Base-by-base conservation (phyloP, 2,888 invertebrate species). In the Xanthostigma xanthostigma region DNA sequence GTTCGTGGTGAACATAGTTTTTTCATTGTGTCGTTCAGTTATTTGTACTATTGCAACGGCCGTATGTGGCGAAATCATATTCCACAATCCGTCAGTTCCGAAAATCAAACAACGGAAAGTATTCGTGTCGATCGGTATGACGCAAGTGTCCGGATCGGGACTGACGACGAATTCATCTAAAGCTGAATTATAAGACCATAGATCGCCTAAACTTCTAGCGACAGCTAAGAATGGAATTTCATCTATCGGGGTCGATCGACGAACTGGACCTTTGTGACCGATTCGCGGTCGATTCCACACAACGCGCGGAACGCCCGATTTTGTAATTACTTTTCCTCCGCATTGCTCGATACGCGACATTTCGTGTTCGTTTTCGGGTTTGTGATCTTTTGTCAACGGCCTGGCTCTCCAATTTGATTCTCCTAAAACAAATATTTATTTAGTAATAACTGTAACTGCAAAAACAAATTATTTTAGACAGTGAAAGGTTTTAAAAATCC, bases 71-170 rank as follows among this genome's bases (percentile, higher is more conserved):
- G 81, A 80, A 53, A 97, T 70, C 79, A 97, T 93, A 68, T 98
- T 97, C 87, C 93, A 97, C 36, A 97, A 70, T 0, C 97, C 97
- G 67, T 98, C 97, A 0, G 95, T 94, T 48, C 94, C 96, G 60
- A 97, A 85, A 55, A 97, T 86, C 40, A 97, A 72, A 71, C 95
- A 97, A 57, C 87, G 76, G 62, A 81, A 82, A 54, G 75, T 78
- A 45, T 78, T 74, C 11, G 89, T 78, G 65, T 92, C 85, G 56
- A 93, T 84, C 53, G 81, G 76, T 51, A 89, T 71, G 2, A 94
- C 92, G 50, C 81, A 79, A 10, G 95, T 90, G 71, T 98, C 97
- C 0, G 97, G 97, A 65, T 92, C 92, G 0, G 97, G 97, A 35
- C 94, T 94, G n/a, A 98, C 96, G 13, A 95, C 86, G 69, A 93